Evolutionary conservation across 2,888 invertebrate species (phyloP).

Genomic region (Melieria omissa): DNA sequence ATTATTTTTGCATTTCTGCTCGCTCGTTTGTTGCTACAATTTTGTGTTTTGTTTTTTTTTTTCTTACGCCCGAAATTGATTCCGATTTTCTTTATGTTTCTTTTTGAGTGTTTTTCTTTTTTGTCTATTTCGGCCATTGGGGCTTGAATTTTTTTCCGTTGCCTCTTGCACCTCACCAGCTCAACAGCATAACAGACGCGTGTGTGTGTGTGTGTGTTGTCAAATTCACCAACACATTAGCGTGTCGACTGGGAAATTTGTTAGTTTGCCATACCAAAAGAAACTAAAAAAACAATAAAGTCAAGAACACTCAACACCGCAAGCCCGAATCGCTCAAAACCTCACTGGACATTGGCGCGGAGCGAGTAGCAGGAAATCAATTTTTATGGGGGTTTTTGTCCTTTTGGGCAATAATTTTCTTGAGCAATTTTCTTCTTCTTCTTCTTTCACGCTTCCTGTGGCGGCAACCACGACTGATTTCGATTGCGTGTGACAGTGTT

Average conservation of each 20-base stretch:
- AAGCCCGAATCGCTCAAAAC: background rate
- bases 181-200: background rate
- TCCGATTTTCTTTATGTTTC: background rate
- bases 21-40: background rate
- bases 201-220: background rate
- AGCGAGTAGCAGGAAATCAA: slow-evolving; percentile 1
- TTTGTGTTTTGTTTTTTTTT: background rate
- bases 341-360: too few species aligned
- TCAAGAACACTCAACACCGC: background rate
- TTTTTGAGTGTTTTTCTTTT: too few species aligned
- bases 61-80: background rate
- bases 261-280: slow-evolving; percentile 18
- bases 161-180: background rate
- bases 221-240: background rate
- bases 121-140: background rate
- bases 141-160: background rate
- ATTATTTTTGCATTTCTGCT: too few species aligned
- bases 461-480: background rate
- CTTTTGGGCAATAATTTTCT: background rate
- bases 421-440: background rate
- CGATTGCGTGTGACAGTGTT: background rate
- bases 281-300: background rate
- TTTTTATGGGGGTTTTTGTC: slow-evolving; percentile 12
- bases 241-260: slow-evolving; percentile 5
- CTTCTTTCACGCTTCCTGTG: background rate